phyloP scores from a whole-genome alignment of 1,140 invertebrate genomes.

The Brevipalpus yothersi region DNA sequence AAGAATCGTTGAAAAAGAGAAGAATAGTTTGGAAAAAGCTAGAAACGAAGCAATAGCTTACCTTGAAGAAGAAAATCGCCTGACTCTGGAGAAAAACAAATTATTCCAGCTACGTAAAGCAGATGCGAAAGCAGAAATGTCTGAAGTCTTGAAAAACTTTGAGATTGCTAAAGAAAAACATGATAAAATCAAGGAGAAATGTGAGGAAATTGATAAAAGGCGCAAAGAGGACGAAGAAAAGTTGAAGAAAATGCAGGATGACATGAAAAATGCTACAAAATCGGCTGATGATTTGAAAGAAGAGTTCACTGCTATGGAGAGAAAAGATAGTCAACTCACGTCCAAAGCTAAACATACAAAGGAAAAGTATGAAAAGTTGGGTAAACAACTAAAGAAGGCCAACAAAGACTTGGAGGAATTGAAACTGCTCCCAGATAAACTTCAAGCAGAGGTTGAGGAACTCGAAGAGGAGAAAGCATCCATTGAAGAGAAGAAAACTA shows the following conservation, averaged over 20 bases:
- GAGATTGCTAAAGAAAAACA: conserved; percentile 54
- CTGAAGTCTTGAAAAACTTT: conserved; percentile 5
- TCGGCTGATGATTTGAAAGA: conserved; percentile 23
- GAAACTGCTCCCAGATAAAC: conserved; percentile 36
- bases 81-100: conserved; percentile 37
- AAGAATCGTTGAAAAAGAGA: conserved; percentile 68
- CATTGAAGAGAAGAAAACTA: conserved; percentile 15
- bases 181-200: conserved; percentile 40
- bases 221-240: conserved; percentile 24
- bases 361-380: conserved; percentile 36
- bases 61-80: conserved; percentile 48
- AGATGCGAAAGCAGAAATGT: background rate
- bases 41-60: conserved; percentile 64
- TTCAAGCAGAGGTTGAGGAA: conserved; percentile 40
- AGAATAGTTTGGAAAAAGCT: conserved; percentile 52
- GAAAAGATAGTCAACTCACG: conserved; percentile 15
- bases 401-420: conserved; percentile 25
- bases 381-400: conserved; percentile 22
- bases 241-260: conserved; percentile 26
- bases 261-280: conserved; percentile 24
- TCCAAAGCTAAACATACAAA: conserved; percentile 34
- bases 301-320: conserved; percentile 16
- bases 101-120: conserved; percentile 28
- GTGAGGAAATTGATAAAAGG: conserved; percentile 30
- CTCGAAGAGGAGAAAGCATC: conserved; percentile 30